Evolutionary conservation across 2,113 vertebrate genomes (phyloP), one percentile per base, ranked within the genome.

Genomic region (Zosterops pallidus): DNA sequence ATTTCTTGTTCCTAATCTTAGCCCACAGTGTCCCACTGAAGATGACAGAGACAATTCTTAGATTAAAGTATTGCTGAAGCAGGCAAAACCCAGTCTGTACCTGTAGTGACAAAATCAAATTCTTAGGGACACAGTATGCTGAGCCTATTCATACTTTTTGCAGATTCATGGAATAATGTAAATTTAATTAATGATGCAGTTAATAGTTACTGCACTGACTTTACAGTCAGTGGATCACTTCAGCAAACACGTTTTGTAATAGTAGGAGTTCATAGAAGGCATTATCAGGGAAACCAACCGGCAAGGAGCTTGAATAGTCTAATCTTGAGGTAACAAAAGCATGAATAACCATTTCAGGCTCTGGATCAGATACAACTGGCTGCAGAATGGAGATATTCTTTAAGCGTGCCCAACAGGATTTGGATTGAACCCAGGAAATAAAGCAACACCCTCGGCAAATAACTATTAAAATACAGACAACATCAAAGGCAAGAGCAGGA

Each of bases 331-430:
- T 88, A 95, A 93, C 55, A 92, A 94, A 96, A 92, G 57, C 89
- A 85, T 95, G 91, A 97, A 95, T 94, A 93, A 93, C 62, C 65
- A 88, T 95, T 95, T 94, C 52, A 70, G 88, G 59, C 81, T 94
- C 79, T 95, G 97, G 85, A 95, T 95, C 94, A 97, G 93, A 94
- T 84, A 84, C 84, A 92, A 71, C 56, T 94, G 65, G 78, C 70
- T 97, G 96, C 89, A 89, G 96, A 95, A 84, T 47, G 50, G 72
- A 67, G 67, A 96, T 96, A 97, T 55, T 96, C 85, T 91, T 91
- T 84, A 94, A 94, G 83, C 29, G 0, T 47, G 91, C 87, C 53
- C 78, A 92, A 89, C 52, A 82, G 84, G 53, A 93, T 95, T 75
- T 95, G 86, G 94, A 92, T 35, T 94, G 77, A 93, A 94, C 52